Conservation (phyloP, 2,113 vertebrate genomes). For the Lamprotornis superbus region DNA sequence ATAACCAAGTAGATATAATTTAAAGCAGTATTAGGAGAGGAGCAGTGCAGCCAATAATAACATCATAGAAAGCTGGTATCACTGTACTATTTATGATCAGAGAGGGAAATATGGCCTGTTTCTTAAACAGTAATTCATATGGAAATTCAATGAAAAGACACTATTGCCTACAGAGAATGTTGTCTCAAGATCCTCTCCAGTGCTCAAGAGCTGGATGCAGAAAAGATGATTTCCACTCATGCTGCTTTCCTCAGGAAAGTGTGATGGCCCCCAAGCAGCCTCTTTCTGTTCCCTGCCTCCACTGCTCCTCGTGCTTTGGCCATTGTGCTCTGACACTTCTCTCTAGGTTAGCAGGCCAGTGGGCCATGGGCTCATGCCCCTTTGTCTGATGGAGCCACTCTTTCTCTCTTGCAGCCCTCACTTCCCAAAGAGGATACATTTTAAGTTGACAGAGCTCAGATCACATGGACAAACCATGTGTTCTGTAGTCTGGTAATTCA, state of each 20-base stretch:
- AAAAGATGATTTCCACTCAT: not conserved
- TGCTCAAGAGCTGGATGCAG: not conserved
- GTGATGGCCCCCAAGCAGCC: not conserved
- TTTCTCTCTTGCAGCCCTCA: not conserved
- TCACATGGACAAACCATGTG: not conserved
- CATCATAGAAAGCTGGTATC: not conserved
- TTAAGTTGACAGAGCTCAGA: not conserved
- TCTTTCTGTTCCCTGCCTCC: not conserved
- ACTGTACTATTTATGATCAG: not conserved
- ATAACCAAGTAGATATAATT: not conserved
- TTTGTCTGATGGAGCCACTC: not conserved
- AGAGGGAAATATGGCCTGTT: not conserved
- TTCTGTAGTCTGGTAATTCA: not conserved
- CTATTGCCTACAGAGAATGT: not conserved
- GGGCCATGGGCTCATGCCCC: rapidly evolving
- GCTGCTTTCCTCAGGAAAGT: not conserved
- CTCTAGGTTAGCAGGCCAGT: not conserved
- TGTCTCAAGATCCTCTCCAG: not conserved
- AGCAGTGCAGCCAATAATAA: not conserved
- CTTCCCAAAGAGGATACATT: not conserved
- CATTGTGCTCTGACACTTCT: not conserved
- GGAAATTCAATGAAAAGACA: not conserved
- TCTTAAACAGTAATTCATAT: not conserved
- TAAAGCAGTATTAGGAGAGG: not conserved
- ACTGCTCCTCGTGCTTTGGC: not conserved